Conservation (phyloP, 2,113 vertebrate genomes). For the Silurus asotus region DNA sequence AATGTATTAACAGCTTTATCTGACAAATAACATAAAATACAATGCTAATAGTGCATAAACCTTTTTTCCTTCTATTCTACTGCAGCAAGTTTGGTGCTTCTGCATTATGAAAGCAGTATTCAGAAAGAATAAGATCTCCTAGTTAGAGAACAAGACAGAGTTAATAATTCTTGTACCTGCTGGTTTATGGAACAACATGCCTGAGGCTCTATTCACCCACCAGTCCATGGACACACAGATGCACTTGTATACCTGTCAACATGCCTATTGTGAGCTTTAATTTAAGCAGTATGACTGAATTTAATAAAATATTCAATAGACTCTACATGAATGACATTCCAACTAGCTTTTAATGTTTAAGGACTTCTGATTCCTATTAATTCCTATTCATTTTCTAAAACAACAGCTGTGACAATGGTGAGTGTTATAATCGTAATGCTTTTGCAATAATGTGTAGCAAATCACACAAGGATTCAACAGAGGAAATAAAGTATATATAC, state of each 20-base stretch:
- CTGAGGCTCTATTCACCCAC: background rate
- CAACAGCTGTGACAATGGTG: background rate
- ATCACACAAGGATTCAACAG: background rate
- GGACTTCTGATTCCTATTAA: background rate
- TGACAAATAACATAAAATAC: background rate
- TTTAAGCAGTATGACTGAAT: background rate
- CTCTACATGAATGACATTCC: background rate
- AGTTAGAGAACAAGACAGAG: background rate
- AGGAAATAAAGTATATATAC: no score
- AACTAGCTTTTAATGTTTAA: background rate
- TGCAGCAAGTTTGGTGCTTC: background rate
- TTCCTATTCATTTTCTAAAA: background rate
- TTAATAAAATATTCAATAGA: background rate
- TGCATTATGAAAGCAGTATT: background rate
- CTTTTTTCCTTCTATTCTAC: background rate
- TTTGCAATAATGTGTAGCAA: background rate
- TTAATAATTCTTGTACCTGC: constrained; percentile 23
- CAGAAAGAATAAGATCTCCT: background rate
- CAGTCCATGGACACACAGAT: background rate
- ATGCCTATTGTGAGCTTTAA: background rate
- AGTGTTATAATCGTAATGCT: background rate
- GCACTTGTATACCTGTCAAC: background rate
- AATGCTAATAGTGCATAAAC: background rate
- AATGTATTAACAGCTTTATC: background rate
- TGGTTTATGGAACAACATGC: background rate